Evolutionary conservation across 35 echinoderm and acorn worm species (phyloP), one percentile per base, ranked within the genome.

Genomic region (Heliocidaris erythrogramma): DNA sequence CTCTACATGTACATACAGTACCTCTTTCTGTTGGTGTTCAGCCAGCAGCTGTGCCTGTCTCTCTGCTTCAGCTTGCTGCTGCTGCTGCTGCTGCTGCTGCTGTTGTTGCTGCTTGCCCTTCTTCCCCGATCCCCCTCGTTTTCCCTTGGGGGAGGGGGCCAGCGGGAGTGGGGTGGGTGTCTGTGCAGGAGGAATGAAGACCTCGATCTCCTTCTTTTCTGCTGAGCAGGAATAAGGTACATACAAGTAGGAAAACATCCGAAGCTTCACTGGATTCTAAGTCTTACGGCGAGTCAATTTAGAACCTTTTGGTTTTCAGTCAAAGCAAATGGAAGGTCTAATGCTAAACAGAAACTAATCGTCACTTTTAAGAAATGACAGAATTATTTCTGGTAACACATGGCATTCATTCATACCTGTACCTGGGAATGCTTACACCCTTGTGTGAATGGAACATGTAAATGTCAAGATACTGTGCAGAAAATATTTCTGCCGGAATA

Each of bases 11-110:
- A 90, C 89, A 89, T 7, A n/a, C n/a, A n/a, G n/a, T n/a, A 99
- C 98, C 98, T 99, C 98, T 97, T 94, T 98, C 90, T 95, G 96
- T 60, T 95, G 96, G 53, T 99, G 96, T 35, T 96, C 95, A 7
- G 94, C 61, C 90, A 95, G 94, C 71, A 96, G 95, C 52, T 97
- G 95, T 24, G 97, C 96, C 71, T 96, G 97, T 93, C 85, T 99
- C 94, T 99, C 98, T 86, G 92, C 92, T 69, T 98, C 97, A 2
- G 95, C 97, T 24, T 88, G 60, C 47, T 97, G 96, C 60, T 95
- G 90, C 59, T 95, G 98, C 59, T 92, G 96, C 61, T n/a, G n/a
- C n/a, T n/a, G n/a, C n/a, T n/a, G 35, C 35, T 96, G 98, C 50
- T 94, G 96, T 65, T 94, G 95, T n/a, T 93, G 59, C 52, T 95